Conservation (phyloP, 1,140 invertebrate genomes). For the Hyphantria cunea region DNA sequence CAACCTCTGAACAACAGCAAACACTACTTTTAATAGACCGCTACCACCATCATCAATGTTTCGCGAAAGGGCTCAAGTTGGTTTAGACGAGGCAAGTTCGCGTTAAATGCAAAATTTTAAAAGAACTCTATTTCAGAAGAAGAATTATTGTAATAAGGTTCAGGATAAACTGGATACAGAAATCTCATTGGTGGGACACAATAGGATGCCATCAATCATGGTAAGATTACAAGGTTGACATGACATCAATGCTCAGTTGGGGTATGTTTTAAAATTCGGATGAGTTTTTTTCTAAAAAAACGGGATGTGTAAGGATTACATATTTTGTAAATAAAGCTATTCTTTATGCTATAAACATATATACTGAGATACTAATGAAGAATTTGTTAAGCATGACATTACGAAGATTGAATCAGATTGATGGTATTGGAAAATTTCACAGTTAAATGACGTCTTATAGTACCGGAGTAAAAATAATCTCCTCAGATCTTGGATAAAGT, state of each 20-base stretch:
- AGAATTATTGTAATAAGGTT: neutral
- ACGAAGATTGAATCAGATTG: too few species aligned
- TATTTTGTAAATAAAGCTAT: too few species aligned
- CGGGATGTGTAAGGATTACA: neutral
- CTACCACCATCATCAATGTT: neutral
- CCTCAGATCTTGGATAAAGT: too few species aligned
- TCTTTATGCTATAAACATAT: too few species aligned
- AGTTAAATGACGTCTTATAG: too few species aligned
- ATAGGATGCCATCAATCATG: conserved; percentile 25
- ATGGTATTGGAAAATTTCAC: too few species aligned
- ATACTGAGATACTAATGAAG: too few species aligned
- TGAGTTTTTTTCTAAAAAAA: conserved; percentile 24
- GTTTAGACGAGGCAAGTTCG: neutral
- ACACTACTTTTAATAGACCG: conserved; percentile 29
- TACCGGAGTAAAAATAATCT: too few species aligned
- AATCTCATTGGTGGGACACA: conserved; percentile 22
- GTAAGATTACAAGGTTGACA: conserved; percentile 26
- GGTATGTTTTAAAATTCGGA: conserved; percentile 23
- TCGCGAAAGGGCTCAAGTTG: conserved; percentile 4
- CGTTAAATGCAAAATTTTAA: conserved; percentile 1
- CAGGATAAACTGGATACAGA: neutral
- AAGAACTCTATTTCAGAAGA: neutral
- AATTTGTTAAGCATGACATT: too few species aligned
- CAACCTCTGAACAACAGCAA: conserved; percentile 17
- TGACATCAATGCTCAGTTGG: conserved; percentile 9